Evolutionary conservation across 2,113 vertebrate species (phyloP), one percentile per base, ranked within the genome.

Genomic region (Aldabrachelys gigantea): DNA sequence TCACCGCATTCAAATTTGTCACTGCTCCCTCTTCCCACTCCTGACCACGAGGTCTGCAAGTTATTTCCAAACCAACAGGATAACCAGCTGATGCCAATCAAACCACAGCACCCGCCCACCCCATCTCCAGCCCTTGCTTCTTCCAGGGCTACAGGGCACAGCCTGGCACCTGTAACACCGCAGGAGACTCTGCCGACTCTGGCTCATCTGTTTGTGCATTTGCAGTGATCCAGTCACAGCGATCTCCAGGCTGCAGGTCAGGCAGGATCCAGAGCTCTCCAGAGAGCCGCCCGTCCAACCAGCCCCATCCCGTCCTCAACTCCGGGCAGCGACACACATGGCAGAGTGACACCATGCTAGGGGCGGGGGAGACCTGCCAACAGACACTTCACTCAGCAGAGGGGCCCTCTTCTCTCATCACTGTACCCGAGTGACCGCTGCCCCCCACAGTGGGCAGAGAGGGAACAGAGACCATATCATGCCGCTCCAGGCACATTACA

Each of bases 311-410:
- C 14, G 8, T 9, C 57, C 57, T 31, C 31, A 7, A 22, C n/a
- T 38, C 31, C 12, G 17, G 3, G 16, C 62, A 65, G 62, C 6
- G 31, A 22, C 59, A 65, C 9, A 10, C 81, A 8, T 0, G 8
- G 5, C 29, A 50, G 8, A 62, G 59, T 62, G 59, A 16, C 59
- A 62, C 59, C 59, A 62, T 13, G 59, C 59, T 5, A 29, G 59
- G 59, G 21, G 49, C 78, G 6, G 10, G 38, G 81, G 38, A 19
- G 11, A 80, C 49, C 2, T 29, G 76, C 80, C 14, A 4, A 25
- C 3, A 72, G 50, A 25, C 44, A 29, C 79, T n/a, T 10, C 47
- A 57, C 17, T 50, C 52, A n/a, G 47, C 69, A 65, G 59, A 14
- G 27, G 52, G 52, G 52, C 52, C 52, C 16, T 54, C 53, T 54